Conservation (phyloP, 2,888 invertebrate genomes). For the Imbricaverruca yamaguchii region DNA sequence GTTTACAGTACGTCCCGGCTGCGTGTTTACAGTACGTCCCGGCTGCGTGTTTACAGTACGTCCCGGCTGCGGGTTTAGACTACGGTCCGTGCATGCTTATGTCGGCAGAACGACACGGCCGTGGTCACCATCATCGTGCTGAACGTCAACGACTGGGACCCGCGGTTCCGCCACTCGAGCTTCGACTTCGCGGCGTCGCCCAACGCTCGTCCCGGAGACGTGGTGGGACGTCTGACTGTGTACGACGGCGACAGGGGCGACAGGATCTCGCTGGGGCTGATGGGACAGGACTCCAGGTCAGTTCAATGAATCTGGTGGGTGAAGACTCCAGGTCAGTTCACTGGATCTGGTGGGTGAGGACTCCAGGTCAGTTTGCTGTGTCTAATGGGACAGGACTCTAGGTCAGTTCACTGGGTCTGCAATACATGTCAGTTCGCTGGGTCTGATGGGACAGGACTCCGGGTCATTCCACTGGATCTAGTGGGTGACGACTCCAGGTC, state of each 20-base stretch:
- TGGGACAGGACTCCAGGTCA: slow-evolving; percentile 61
- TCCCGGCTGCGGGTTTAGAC: no score
- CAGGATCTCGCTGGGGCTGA: slow-evolving; percentile 59
- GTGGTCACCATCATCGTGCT: slow-evolving; percentile 69
- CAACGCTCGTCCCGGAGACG: slow-evolving; percentile 33
- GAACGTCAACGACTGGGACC: slow-evolving; percentile 90
- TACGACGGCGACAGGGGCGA: slow-evolving; percentile 78
- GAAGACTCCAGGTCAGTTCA: no score
- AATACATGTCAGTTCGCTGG: slow-evolving; percentile 46
- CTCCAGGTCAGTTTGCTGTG: no score
- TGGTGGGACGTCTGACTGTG: slow-evolving; percentile 65
- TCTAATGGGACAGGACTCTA: no score
- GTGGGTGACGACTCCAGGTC: no score
- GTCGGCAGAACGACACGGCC: slow-evolving; percentile 68
- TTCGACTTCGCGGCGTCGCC: slow-evolving; percentile 61
- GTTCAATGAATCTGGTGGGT: no score
- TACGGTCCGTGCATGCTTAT: no score
- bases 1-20: no score
- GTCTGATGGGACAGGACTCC: slow-evolving; percentile 61
- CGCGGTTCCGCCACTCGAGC: slow-evolving; percentile 75
- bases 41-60: no score
- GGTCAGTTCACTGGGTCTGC: no score
- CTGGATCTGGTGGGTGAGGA: no score
- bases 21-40: no score
- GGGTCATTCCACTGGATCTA: slow-evolving; percentile 44